A percentile compares a stretch with the other conserved stretches of the same genome.
Evolutionary conservation across 1,140 invertebrate species (phyloP).

Genomic region (Zaprionus taronus): DNA sequence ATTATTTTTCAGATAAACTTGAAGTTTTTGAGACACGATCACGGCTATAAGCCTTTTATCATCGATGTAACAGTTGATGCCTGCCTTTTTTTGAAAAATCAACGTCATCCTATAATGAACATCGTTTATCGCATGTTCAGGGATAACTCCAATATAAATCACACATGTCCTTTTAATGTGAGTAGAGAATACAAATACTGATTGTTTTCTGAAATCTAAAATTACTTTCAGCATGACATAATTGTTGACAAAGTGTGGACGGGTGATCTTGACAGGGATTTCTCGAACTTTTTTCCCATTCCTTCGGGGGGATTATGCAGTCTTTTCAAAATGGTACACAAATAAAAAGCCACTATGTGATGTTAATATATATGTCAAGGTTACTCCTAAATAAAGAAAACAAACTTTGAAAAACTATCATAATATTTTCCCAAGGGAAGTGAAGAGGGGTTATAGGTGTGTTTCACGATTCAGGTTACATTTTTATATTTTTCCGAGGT

Average conservation of each 20-base stretch:
- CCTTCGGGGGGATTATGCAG: constrained; percentile 43
- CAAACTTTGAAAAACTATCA: too few species aligned
- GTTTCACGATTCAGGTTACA: too few species aligned
- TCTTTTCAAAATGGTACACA: constrained; percentile 21
- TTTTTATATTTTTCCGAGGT: too few species aligned
- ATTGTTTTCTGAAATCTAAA: neutral
- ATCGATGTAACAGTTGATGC: constrained; percentile 23
- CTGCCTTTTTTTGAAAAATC: constrained; percentile 20
- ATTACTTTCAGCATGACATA: constrained; percentile 35
- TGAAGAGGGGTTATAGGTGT: too few species aligned
- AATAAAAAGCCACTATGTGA: neutral
- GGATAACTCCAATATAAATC: constrained; percentile 29
- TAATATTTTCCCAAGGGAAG: too few species aligned
- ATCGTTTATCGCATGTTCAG: constrained; percentile 2
- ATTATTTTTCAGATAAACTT: constrained; percentile 10
- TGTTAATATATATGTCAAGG: neutral
- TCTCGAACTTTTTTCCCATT: constrained; percentile 7
- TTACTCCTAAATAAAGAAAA: neutral
- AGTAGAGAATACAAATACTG: neutral
- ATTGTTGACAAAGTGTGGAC: constrained; percentile 35
- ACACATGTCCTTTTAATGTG: constrained; percentile 41
- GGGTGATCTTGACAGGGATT: constrained; percentile 28
- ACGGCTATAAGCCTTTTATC: constrained; percentile 48
- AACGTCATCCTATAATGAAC: neutral
- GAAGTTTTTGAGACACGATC: constrained; percentile 15